Evolutionary conservation across 2,113 vertebrate genomes (phyloP).

Genomic region (Pitta sordida): DNA sequence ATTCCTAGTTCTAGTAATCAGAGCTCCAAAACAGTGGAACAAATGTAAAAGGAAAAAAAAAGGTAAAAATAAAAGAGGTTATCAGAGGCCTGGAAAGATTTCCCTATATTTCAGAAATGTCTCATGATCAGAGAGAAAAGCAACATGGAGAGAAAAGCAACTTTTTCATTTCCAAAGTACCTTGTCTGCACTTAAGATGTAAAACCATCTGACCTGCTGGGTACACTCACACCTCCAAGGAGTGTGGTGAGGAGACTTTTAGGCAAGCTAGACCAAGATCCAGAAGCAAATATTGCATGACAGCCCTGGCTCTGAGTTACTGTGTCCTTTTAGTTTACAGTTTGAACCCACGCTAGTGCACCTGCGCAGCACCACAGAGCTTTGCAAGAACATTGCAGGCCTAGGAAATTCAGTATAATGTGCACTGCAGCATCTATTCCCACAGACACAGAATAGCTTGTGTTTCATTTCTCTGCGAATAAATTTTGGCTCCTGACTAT

Average conservation of each 20-base stretch:
- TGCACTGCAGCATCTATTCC: not conserved
- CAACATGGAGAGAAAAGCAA: not conserved
- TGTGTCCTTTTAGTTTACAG: not conserved
- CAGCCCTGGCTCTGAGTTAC: not conserved
- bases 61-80: not conserved
- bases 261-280: not conserved
- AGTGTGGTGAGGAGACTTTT: not conserved
- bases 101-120: not conserved
- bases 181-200: not conserved
- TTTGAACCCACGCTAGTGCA: not conserved
- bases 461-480: not conserved
- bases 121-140: not conserved
- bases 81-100: not conserved
- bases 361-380: not conserved
- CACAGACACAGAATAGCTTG: not conserved
- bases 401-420: not conserved
- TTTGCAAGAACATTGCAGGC: not conserved
- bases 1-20: not conserved
- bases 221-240: not conserved
- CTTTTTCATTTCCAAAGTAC: not conserved
- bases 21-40: not conserved
- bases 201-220: not conserved
- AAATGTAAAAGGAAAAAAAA: not conserved
- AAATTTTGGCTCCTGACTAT: not conserved
- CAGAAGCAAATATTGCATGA: not conserved